Base-by-base conservation (phyloP, 1,140 invertebrate genomes). In the Dreissena polymorpha region DNA sequence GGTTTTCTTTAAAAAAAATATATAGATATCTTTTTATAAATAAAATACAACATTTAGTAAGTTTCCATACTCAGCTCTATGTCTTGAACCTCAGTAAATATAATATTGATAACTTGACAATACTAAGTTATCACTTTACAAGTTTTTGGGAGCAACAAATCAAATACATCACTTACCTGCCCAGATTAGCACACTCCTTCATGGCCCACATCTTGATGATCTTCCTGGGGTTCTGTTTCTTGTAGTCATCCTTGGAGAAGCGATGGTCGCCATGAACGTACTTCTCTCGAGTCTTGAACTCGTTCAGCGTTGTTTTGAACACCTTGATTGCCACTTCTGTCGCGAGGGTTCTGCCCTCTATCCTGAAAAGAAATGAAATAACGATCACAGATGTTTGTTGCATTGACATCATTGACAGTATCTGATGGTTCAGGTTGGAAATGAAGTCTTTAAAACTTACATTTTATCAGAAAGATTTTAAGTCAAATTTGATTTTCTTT, bases 201-300 rank as follows among this genome's bases (percentile, higher is more conserved):
- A 98, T 97, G 1, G 97, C 97, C 97, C 97, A 98, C 92, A 98
- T 94, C 86, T 96, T 95, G 69, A 98, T 96, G 53, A 97, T 95
- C 90, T 97, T 97, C 29, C 96, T 93, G 23, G 96, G 96, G 90
- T 97, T 94, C 89, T 96, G 95, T 86, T 94, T 94, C 53, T 93
- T 93, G 86, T 93, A 94, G 25, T 94, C 91, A 84, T 96, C 95
- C 65, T 86, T 88, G 88, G 96, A 96, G 90, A 98, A 97, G 23
- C 97, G 94, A 90, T 96, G 96, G 92, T 98, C 97, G 69, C 97
- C 96, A 89, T 95, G 95, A 53, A 98, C 97, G 91, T 98, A 98
- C 87, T 97, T 96, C 88, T 97, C 96, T 21, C 97, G 93, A 85
- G 96, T 97, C 93, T 97, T 97, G 88, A 98, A 98, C 91, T 97